Evolutionary conservation across 92 coral and sea anemone species (phyloP), one percentile per base, ranked within the genome.

Genomic region (Parazoanthus atlanticus): DNA sequence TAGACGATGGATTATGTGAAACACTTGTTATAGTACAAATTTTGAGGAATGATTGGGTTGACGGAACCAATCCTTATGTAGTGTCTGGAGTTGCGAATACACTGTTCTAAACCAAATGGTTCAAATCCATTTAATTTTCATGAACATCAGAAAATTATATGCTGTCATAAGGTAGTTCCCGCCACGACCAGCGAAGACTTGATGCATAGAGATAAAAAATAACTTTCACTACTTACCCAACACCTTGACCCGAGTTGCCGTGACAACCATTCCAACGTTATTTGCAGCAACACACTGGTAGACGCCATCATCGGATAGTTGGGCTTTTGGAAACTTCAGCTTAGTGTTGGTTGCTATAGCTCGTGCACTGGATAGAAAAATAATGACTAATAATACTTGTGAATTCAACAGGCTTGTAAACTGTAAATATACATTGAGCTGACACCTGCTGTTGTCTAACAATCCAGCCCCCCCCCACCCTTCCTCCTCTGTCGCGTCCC

Each of bases 261-360:
- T 89, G 25, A 95, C 94, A 26, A 93, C 72, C 95, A 95, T 96
- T 19, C 96, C 97, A 61, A 80, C 78, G 11, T 26, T 19, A 70
- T 92, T 96, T 30, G 90, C 94, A 67, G 92, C 97, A 9, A 93
- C 96, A 89, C 98, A 95, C 80, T 96, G 93, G 72, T 93, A 96
- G n/a, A 94, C 77, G 5, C 94, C 96, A 70, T 76, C 89, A 38
- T 93, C 79, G 0, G 58, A 21, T 72, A 81, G 54, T 7, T 33
- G 6, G 12, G 90, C 89, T 2, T 78, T 85, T 36, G 86, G 66
- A 49, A 96, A 90, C 23, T 25, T 36, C 70, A 96, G 26, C 9
- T 67, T 38, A 30, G 66, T 41, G 40, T 28, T 41, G 11, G 25
- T 40, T 23, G n/a, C 34, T 43, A 66, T 17, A 8, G 13, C 86